phyloP scores from a whole-genome alignment of 1,140 invertebrate genomes.

The Ceratitis capitata region DNA sequence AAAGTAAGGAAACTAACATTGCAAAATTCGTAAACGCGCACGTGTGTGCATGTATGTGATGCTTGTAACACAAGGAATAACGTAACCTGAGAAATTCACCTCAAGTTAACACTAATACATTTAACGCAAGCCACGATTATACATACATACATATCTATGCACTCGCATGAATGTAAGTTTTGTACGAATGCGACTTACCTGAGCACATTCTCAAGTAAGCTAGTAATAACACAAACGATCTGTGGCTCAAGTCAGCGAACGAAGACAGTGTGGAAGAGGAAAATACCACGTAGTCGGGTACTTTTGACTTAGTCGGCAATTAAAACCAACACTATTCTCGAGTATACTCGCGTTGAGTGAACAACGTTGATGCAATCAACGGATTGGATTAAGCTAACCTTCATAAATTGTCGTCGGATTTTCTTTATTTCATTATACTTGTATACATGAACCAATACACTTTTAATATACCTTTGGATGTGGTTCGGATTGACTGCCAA shows the following conservation, averaged over 20 bases:
- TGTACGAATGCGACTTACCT: background rate
- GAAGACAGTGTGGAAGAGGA: background rate
- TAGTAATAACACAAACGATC: background rate
- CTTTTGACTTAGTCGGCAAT: background rate
- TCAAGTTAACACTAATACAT: background rate
- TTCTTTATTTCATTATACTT: background rate
- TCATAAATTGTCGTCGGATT: background rate
- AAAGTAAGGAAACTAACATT: too few relatives aligned
- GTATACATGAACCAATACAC: background rate
- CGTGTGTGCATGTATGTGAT: background rate
- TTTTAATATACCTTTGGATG: background rate
- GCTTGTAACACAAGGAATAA: background rate
- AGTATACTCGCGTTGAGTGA: slow-evolving; percentile 44
- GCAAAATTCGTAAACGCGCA: too few relatives aligned
- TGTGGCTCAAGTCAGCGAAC: background rate
- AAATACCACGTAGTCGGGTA: slow-evolving; percentile 34
- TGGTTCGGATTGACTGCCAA: background rate
- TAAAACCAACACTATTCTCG: slow-evolving; percentile 39
- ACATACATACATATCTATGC: background rate
- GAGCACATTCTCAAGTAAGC: background rate
- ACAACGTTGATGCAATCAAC: slow-evolving; percentile 39
- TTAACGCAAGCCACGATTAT: too few relatives aligned
- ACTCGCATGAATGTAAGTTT: background rate
- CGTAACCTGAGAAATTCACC: background rate
- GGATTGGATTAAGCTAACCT: slow-evolving; percentile 22